A percentile compares a stretch with the other conserved stretches of the same genome.
These are phyloP conservation scores for Lobophora halterata DNA, from an alignment of 2,888 invertebrate species.

Conservation along the genomic window DNA sequence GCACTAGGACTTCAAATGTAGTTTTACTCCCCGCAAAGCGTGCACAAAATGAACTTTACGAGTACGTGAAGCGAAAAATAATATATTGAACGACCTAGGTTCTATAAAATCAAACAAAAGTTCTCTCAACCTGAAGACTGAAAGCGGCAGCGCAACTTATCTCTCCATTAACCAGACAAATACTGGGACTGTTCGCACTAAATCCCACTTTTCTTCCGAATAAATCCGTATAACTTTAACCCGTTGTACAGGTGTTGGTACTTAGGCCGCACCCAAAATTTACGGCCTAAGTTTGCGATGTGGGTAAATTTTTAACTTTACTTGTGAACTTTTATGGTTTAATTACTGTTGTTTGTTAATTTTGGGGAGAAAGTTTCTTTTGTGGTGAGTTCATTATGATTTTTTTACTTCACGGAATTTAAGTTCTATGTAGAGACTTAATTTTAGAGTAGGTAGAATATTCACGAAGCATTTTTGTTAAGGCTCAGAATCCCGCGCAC, in stretches of 20 bases:
- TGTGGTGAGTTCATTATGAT: conserved; percentile 14
- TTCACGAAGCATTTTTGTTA: too few relatives aligned
- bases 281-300: conserved; percentile 38
- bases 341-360: conserved; percentile 32
- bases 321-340: conserved; percentile 31
- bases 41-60: too few relatives aligned
- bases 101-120: too few relatives aligned
- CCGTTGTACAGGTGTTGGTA: conserved; percentile 31
- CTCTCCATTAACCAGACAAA: conserved; percentile 31
- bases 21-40: too few relatives aligned
- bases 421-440: too few relatives aligned
- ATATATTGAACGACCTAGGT: conserved; percentile 13
- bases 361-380: conserved; percentile 19
- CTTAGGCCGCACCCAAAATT: conserved; percentile 40
- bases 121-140: too few relatives aligned
- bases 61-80: background rate
- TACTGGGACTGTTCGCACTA: conserved; percentile 19
- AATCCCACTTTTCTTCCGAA: conserved; percentile 26
- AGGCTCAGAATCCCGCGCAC: too few relatives aligned
- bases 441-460: too few relatives aligned
- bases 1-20: too few relatives aligned
- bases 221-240: conserved; percentile 29
- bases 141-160: conserved; percentile 24
- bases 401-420: too few relatives aligned
- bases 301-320: conserved; percentile 36